Base-by-base conservation (phyloP, 1,140 invertebrate genomes). In the Drosophila kurseongensis region DNA sequence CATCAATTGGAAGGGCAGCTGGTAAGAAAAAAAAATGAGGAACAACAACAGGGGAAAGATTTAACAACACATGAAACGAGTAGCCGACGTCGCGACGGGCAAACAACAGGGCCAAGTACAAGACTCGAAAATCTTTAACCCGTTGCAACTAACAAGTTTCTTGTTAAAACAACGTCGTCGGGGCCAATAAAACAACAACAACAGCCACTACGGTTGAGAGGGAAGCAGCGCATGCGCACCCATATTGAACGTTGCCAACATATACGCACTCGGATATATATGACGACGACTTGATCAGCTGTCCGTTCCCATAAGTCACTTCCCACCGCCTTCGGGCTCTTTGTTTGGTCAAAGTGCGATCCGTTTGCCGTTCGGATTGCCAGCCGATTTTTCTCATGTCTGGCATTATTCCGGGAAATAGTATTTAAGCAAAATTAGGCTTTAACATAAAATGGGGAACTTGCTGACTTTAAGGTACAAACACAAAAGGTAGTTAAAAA, bases 81-180 rank as follows among this genome's bases (percentile, higher is more conserved):
- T 73, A 75, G 82, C 58, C 73, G 68, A 47, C 76, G 81, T 89
- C 85, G 84, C 85, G 80, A 72, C 77, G 51, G 18, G 59, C 65
- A 88, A 89, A 88, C 68, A 80, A 57, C 61, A 44, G 50, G 38
- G 60, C 52, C 52, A 50, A 74, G 10, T 58, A 76, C 74, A 77
- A 56, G 52, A 38, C 62, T 59, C 52, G 68, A 71, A 58, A 58
- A 63, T 66, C 55, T 55, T 74, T 73, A 89, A 78, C 84, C 84
- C 84, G 84, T 72, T 89, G 84, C 84, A 89, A 89, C 84, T 89
- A 89, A 89, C 84, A 89, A 89, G 84, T 89, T 89, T 89, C 84
- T 89, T 71, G 77, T 89, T 89, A 89, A 89, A 78, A 84, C 84
- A 89, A 89, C 80, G 76, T 40, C 50, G 29, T 44, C 42, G 42